phyloP scores from a whole-genome alignment of 2,113 vertebrate genomes.

The Oceanites oceanicus region DNA sequence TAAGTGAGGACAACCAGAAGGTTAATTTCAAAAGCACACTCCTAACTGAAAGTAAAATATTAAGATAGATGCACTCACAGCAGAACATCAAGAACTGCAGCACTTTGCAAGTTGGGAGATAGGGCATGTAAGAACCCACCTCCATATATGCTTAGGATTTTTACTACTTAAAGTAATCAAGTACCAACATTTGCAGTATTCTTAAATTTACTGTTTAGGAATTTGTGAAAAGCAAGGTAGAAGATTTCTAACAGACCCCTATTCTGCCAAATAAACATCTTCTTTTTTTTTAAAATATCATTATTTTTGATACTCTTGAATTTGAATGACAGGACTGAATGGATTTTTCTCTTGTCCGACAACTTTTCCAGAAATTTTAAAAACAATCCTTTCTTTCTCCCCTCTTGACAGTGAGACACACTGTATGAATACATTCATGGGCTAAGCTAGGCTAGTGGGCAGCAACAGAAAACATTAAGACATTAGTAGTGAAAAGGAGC shows the following conservation, averaged over 20 bases:
- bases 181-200: background rate
- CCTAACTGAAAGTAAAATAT: background rate
- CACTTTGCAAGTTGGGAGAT: background rate
- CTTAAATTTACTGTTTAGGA: background rate
- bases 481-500: background rate
- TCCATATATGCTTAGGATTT: background rate
- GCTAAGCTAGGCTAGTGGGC: fast-evolving
- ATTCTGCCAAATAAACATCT: background rate
- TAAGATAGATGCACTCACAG: background rate
- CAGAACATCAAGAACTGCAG: background rate
- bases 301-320: background rate
- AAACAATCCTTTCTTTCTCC: background rate
- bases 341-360: background rate
- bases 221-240: background rate
- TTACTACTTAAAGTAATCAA: background rate
- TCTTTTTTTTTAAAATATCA: background rate
- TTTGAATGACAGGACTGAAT: background rate
- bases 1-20: background rate
- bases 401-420: background rate
- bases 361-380: background rate
- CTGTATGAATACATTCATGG: background rate
- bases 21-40: background rate
- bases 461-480: background rate
- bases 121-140: background rate
- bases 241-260: background rate